Evolutionary conservation across 2,113 vertebrate genomes (phyloP), one percentile per base, ranked within the genome.

Genomic region (Perca fluviatilis): DNA sequence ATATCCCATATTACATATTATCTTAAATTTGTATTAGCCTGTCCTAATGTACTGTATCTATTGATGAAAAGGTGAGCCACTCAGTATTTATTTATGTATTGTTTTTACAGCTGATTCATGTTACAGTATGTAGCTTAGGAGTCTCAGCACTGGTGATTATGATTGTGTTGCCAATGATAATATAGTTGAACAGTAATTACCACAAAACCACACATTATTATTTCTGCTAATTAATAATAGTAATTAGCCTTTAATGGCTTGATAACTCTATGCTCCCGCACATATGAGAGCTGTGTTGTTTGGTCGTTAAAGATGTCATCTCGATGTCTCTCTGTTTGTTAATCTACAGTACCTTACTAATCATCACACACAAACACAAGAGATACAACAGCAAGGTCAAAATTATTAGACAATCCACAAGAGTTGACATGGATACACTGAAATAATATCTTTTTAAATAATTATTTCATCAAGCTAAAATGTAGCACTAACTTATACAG

Each of bases 201-300:
- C 3, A 3, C 18, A 30, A 13, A 46, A 40, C 8, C 16, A 16
- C 16, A 13, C 53, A 58, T 60, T 30, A 49, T 74, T 74, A 74
- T 84, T 65, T 56, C 27, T 70, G 36, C 46, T 51, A 76, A 77
- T 82, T 72, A 77, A 77, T 85, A 58, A 47, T 6, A 84, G 64
- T 74, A 80, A 89, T 85, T 83, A 47, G 46, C 27, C 60, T 79
- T 56, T 25, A 63, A 70, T 84, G 18, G 10, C 56, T 79, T 81
- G 51, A 36, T 71, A 65, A 54, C 36, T 49, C 18, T 21, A 25
- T 64, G 13, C 62, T 47, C 47, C 36, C 5, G 11, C 25, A 62
- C 33, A 49, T 13, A 75, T 78, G 54, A 53, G 4, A 80, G 49
- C 57, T 13, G 5, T 27, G 19, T 75, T 74, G 73, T 87, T 69